Evolutionary conservation across 1,140 invertebrate genomes (phyloP).

Genomic region (Eriocheir sinensis): DNA sequence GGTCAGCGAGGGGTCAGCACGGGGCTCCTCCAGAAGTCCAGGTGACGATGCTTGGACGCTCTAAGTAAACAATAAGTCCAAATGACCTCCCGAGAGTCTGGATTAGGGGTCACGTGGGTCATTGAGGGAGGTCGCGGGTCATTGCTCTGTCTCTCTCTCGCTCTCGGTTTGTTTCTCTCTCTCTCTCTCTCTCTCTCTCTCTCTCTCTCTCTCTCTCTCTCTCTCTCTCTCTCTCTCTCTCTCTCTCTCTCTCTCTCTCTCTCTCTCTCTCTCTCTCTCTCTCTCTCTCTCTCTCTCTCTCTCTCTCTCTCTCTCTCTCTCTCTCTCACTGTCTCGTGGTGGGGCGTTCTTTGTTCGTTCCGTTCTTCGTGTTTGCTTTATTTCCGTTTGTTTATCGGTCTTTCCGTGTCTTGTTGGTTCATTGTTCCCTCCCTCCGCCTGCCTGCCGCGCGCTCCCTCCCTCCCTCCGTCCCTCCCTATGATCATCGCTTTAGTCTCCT

Average conservation of each 20-base stretch:
- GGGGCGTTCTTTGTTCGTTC: neutral
- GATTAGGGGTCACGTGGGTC: conserved; percentile 38
- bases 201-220: conserved; percentile 21
- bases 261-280: neutral
- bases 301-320: neutral
- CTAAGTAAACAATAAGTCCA: conserved; percentile 52
- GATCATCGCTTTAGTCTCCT: too few relatives aligned
- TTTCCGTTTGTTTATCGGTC: neutral
- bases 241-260: neutral
- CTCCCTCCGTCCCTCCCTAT: too few relatives aligned
- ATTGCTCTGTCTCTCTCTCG: neutral
- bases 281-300: neutral
- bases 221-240: neutral
- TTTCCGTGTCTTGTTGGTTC: neutral
- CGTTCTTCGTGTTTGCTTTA: neutral
- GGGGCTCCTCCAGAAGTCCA: conserved; percentile 46
- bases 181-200: neutral
- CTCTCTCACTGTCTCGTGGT: neutral
- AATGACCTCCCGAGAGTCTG: conserved; percentile 43
- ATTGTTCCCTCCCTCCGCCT: neutral
- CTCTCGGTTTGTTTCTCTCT: neutral
- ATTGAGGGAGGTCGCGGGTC: conserved; percentile 38
- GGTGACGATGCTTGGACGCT: conserved; percentile 33
- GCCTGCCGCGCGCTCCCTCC: too few relatives aligned
- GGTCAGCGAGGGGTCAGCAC: neutral